Conservation (phyloP, 2,797 vertebrate species). For the Pipistrellus nathusii region DNA sequence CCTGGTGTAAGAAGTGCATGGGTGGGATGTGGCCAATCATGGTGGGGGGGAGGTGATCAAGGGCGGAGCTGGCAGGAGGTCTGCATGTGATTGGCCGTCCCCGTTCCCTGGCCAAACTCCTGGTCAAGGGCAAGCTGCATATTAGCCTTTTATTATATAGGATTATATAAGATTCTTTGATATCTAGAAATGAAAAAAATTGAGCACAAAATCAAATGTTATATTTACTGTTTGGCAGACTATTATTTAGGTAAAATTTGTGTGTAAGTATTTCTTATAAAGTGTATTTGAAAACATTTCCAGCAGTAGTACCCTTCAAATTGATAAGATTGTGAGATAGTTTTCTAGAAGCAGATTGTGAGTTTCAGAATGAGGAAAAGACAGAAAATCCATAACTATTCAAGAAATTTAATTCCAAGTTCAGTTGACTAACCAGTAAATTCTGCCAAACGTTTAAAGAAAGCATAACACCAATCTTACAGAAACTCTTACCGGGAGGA, state of each 20-base stretch:
- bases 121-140: too few species aligned
- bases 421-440: conserved; percentile 11
- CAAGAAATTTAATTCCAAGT: conserved; percentile 57
- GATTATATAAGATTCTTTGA: background rate
- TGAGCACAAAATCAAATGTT: conserved; percentile 35
- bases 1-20: too few species aligned
- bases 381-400: background rate
- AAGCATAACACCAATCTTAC: background rate
- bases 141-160: too few species aligned
- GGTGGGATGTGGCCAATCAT: too few species aligned
- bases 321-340: background rate
- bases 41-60: rapidly evolving
- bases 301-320: background rate
- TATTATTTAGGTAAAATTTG: background rate
- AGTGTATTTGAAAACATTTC: conserved; percentile 22
- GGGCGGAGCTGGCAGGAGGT: too few species aligned
- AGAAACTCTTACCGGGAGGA: background rate
- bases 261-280: conserved; percentile 45
- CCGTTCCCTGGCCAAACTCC: too few species aligned
- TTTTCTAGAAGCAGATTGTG: conserved; percentile 50
- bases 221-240: background rate
- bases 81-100: too few species aligned
- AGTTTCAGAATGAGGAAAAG: conserved; percentile 53
- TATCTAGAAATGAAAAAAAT: conserved; percentile 30
- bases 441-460: conserved; percentile 50